Base-by-base conservation (phyloP, 2,113 vertebrate genomes). In the Hemichromis elongatus region DNA sequence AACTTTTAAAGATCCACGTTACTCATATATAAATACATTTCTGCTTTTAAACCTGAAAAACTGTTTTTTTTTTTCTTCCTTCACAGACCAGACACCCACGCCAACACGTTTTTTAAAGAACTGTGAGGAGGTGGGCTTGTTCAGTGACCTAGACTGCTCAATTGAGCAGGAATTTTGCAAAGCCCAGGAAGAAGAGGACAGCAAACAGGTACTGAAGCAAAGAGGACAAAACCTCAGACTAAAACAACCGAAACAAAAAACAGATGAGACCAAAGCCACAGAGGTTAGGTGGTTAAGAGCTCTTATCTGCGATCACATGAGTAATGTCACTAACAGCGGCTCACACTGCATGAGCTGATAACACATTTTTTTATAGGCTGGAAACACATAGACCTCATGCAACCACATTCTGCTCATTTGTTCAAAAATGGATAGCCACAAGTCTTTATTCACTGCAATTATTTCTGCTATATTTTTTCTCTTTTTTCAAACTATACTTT, bases 71-170 rank as follows among this genome's bases (percentile, higher is more conserved):
- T 63, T 33, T 66, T 66, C 61, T 87, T 92, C 90, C 79, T 92
- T 96, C 95, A 86, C 96, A 99, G 99, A 99, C 95, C 99, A 99
- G 94, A 99, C 99, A 70, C 99, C 99, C 3, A 99, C 99, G 6
- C 99, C 99, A 19, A 99, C 99, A 0, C 97, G 98, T 80, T 99
- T 99, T 92, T 95, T 99, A 95, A 99, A 99, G 96, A 99, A 99
- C 95, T 99, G 99, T 77, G 99, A 99, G 92, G 99, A 99, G 91
- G 99, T 99, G 61, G 98, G 98, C 53, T 96, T 99, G 92, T 99
- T 99, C 96, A 99, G 96, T 7, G 99, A 99, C 81, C 97, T 99
- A 40, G 98, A 99, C 91, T 99, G 98, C 94, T 98, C 98, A 92
- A 97, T 99, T 4, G 98, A 99, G 92, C 98, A 99, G 63, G 98